Evolutionary conservation across 2,113 vertebrate species (phyloP), one percentile per base, ranked within the genome.

Genomic region (Cromileptes altivelis): DNA sequence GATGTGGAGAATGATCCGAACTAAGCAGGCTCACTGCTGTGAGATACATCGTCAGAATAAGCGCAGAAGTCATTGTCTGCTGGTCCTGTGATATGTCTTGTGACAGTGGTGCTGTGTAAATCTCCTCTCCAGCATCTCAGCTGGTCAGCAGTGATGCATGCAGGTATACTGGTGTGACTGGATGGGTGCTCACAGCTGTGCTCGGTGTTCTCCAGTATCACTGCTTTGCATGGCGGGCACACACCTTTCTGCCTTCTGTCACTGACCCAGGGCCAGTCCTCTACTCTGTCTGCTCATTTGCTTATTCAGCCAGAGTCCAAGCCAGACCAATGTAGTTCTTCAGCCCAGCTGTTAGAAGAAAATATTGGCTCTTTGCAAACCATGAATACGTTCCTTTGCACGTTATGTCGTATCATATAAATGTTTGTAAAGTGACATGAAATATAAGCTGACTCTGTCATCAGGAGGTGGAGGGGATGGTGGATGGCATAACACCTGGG

Each of bases 161-260:
- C 82, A 82, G 71, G 69, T 71, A n/a, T 2, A 30, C 40, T 67
- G 70, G 18, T 64, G 70, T 55, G 15, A 45, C 42, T 45, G 42
- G 63, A 52, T 13, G 71, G 61, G 19, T 60, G 80, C 63, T 67
- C 83, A 63, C 87, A 89, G 87, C 85, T 85, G 84, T 80, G 83
- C 14, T 85, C 57, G 45, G 75, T 75, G 57, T 33, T 88, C 86
- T 88, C 84, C 67, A 58, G 83, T 91, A 77, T 90, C 81, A 78
- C 84, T 92, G 93, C 78, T 95, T 95, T 94, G 94, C 95, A 94
- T 95, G 82, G 65, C 53, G 19, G 80, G 71, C 86, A 87, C 90
- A 90, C 81, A 23, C 68, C 71, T 86, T 70, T 79, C 76, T 90
- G 87, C 84, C 71, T 81, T 87, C 65, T 42, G 73, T 88, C 83